Conservation (phyloP, 2,888 invertebrate genomes). For the Odontocolon sp. region DNA sequence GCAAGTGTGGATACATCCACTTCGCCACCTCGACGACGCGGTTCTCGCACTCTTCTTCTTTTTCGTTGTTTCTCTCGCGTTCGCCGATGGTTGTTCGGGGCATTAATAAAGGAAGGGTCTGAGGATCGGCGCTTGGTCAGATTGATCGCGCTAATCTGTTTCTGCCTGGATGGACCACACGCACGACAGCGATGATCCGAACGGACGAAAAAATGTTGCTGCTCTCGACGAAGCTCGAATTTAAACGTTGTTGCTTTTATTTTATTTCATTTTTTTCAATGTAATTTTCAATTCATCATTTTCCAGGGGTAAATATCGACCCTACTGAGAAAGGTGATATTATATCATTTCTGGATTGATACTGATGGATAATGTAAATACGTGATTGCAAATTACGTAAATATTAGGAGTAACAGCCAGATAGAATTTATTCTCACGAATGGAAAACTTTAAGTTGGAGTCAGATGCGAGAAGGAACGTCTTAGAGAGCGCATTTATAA, state of each 20-base stretch:
- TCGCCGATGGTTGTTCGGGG: constrained; percentile 32
- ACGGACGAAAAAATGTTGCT: not conserved
- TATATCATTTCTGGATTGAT: no score
- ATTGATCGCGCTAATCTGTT: constrained; percentile 75
- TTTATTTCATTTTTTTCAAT: no score
- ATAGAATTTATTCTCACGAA: not conserved
- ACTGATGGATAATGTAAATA: no score
- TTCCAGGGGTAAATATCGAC: no score
- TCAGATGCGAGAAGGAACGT: no score
- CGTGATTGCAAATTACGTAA: no score
- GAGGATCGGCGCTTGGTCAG: constrained; percentile 58
- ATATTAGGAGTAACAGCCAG: no score
- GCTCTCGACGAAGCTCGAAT: no score
- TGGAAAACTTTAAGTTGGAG: no score
- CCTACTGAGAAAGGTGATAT: no score
- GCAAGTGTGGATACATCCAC: constrained; percentile 13
- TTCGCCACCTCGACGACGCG: constrained; percentile 41
- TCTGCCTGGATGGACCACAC: constrained; percentile 70
- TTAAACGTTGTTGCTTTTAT: no score
- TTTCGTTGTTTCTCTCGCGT: not conserved
- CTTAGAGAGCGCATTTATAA: not conserved
- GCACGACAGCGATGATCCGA: constrained; percentile 43
- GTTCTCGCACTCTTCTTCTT: constrained; percentile 18
- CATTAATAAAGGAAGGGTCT: constrained; percentile 51
- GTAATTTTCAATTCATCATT: no score